Percentiles rank a stretch among this genome's conserved stretches.
Evolutionary conservation across 2,888 invertebrate genomes (phyloP).

Genomic region (Athalia circularis): DNA sequence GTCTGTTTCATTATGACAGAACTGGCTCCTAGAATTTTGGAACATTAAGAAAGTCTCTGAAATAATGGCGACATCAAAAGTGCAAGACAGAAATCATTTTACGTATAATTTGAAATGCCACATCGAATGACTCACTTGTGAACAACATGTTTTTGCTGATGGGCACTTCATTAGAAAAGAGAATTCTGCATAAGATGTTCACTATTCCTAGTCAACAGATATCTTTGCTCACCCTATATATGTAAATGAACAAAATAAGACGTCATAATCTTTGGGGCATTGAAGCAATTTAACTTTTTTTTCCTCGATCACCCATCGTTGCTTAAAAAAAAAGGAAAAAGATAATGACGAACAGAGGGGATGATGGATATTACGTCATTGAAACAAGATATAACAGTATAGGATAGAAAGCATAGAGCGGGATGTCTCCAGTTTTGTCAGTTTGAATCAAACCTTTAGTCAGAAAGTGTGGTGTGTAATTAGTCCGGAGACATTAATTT

Average conservation of each 20-base stretch:
- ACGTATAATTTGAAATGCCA: neutral
- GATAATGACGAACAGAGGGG: slow-evolving; percentile 40
- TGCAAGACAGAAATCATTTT: neutral
- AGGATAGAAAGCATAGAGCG: slow-evolving; percentile 14
- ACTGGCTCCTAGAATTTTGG: neutral
- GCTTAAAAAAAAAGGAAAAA: slow-evolving; percentile 13
- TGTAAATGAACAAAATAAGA: neutral
- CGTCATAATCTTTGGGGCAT: no score
- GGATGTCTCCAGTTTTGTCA: slow-evolving; percentile 9
- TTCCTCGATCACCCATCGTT: slow-evolving; percentile 10
- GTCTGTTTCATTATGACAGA: neutral
- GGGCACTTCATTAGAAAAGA: no score
- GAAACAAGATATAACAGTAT: slow-evolving; percentile 36
- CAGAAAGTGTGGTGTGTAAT: slow-evolving; percentile 27
- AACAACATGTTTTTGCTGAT: no score
- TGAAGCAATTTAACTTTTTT: neutral
- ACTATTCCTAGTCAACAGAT: neutral
- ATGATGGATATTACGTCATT: slow-evolving; percentile 31
- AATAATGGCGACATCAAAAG: neutral
- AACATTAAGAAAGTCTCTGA: neutral
- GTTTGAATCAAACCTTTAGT: slow-evolving; percentile 32
- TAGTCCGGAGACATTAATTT: neutral
- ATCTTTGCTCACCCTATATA: neutral
- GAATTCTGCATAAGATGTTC: no score
- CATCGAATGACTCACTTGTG: no score